Evolutionary conservation across 1,140 invertebrate genomes (phyloP).

Genomic region (Tetranychus urticae): DNA sequence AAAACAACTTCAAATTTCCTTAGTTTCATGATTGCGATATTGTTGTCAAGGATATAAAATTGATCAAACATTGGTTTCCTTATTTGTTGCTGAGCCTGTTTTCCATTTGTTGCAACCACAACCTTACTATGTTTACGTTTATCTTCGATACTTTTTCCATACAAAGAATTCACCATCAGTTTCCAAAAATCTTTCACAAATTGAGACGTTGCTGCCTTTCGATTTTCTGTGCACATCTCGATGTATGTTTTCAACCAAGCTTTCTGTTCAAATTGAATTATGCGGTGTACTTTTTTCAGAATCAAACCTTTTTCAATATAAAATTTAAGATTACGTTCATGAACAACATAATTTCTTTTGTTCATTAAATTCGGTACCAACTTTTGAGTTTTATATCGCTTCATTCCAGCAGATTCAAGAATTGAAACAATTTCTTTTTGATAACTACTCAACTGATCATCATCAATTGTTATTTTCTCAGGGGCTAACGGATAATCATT

Average conservation of each 20-base stretch:
- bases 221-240: constrained; percentile 20
- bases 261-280: constrained; percentile 25
- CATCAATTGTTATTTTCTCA: constrained; percentile 10
- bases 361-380: constrained; percentile 3
- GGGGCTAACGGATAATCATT: constrained; percentile 21
- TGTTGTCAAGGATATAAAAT: constrained; percentile 11
- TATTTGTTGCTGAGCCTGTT: constrained; percentile 18
- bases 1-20: constrained; percentile 11
- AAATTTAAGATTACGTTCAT: constrained; percentile 26
- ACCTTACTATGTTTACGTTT: constrained; percentile 22
- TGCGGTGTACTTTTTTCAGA: constrained; percentile 25
- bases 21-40: constrained; percentile 8
- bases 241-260: constrained; percentile 24
- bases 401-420: neutral
- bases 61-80: constrained; percentile 21
- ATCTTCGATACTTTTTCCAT: constrained; percentile 27
- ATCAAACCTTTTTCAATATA: constrained; percentile 22
- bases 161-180: constrained; percentile 25
- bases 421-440: neutral
- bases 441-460: neutral
- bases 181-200: constrained; percentile 18
- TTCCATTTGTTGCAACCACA: constrained; percentile 16
- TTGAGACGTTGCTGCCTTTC: constrained; percentile 13
- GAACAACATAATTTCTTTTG: constrained; percentile 23
- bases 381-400: neutral